Percentiles rank a stretch among this genome's conserved stretches.
Conservation (phyloP, 2,113 vertebrate genomes). For the Tinamus guttatus region DNA sequence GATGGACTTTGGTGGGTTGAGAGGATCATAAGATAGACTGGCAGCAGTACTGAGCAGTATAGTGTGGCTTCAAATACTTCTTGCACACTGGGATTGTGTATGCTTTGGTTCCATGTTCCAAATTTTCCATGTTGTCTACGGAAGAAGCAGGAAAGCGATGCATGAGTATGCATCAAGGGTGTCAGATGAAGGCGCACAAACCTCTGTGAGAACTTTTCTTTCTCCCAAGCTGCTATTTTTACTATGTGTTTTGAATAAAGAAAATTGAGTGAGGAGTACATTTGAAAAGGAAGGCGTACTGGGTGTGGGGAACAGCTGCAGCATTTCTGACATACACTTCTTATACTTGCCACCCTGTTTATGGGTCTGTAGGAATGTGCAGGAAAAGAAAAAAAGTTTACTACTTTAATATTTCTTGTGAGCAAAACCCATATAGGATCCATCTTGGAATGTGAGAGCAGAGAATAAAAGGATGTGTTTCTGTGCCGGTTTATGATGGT, state of each 20-base stretch:
- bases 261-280: neutral
- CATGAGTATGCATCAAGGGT: neutral
- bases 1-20: neutral
- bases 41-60: neutral
- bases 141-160: neutral
- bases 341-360: conserved; percentile 37
- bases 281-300: conserved; percentile 23
- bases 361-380: conserved; percentile 50
- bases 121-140: neutral
- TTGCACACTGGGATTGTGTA: neutral
- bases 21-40: neutral
- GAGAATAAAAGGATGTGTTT: conserved; percentile 47
- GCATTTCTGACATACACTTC: conserved; percentile 23
- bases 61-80: neutral
- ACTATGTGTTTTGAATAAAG: conserved; percentile 41
- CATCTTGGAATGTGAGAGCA: conserved; percentile 53
- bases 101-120: no score
- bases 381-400: conserved; percentile 60
- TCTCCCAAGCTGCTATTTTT: conserved; percentile 30
- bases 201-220: neutral
- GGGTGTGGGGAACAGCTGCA: neutral
- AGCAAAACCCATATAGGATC: conserved; percentile 60
- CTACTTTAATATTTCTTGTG: conserved; percentile 66
- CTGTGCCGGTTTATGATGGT: conserved; percentile 62
- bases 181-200: neutral